Base-by-base conservation (phyloP, 1,140 invertebrate species). In the Drosophila eugracilis region DNA sequence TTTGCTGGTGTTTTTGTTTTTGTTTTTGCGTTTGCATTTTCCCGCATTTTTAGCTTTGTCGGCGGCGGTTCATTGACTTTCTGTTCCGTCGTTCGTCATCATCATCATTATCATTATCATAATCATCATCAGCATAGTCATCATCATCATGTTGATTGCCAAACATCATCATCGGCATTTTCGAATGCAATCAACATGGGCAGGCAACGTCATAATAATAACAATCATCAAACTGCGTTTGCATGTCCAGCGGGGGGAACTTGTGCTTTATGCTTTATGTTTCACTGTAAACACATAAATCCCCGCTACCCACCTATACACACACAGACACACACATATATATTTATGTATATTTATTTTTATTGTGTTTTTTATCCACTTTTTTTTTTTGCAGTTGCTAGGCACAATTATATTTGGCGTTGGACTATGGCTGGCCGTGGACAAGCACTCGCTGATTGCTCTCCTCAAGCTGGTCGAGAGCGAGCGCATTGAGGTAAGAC, bases 401-500 rank as follows among this genome's bases (percentile, higher is more conserved):
- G 96, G 96, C 77, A 94, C 95, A 79, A 94, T 94, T 49, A 94
- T 96, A 44, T 91, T 96, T 42, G 94, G 94, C 12, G 92, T 96
- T 44, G 96, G 96, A 76, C 94, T 96, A 90, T 97, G 96, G 95
- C 91, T 96, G 3, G 93, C 94, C 15, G 94, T 94, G 12, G 95
- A 96, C 90, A 94, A 94, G 74, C 93, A 93, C 65, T 95, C 95
- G 6, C 93, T 95, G 75, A 93, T 95, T 58, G 93, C 93, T 69
- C 91, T 96, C 69, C 92, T 93, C 50, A 93, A 93, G 83, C 93
- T 93, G 75, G 93, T 93, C 57, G 93, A 94, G 63, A 92, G 93
- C 60, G 92, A 93, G 48, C 90, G 92, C 57, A 90, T 94, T 72
- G 90, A 94, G 93, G 95, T 95, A 92, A 94, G 93, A 92, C 74